These are phyloP conservation scores for Temnothorax curvispinosus DNA, from an alignment of 1,140 invertebrate species.

Conservation along the genomic window DNA sequence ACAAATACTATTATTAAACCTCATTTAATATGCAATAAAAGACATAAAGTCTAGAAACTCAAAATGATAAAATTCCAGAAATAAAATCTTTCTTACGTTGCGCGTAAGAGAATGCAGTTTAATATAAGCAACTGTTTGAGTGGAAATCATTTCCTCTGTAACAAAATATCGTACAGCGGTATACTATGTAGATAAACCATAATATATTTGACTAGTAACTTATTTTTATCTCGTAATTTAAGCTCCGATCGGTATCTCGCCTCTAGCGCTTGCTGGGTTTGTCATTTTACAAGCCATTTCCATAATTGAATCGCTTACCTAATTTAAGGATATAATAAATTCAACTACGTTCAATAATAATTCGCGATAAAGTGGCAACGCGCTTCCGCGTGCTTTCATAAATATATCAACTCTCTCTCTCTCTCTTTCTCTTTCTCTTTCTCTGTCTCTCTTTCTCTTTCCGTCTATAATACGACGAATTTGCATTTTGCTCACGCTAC, in stretches of 20 bases:
- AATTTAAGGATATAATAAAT: conserved; percentile 53
- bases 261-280: not conserved
- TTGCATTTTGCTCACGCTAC: conserved; percentile 27
- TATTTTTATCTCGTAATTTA: conserved; percentile 21
- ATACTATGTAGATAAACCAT: not conserved
- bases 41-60: not conserved
- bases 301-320: conserved; percentile 50
- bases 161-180: not conserved
- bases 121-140: conserved; percentile 12
- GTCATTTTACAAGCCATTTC: conserved; percentile 41
- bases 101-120: not conserved
- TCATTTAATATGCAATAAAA: not conserved
- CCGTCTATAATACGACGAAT: not conserved
- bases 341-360: conserved; percentile 45
- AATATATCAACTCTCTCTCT: conserved; percentile 22
- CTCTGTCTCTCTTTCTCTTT: not conserved
- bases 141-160: conserved; percentile 60
- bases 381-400: conserved; percentile 39
- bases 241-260: not conserved
- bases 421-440: not conserved
- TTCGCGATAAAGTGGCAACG: conserved; percentile 27
- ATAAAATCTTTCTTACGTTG: not conserved
- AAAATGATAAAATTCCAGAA: not conserved
- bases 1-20: not conserved
- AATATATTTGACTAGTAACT: conserved; percentile 14